Percentiles rank a stretch among this genome's conserved stretches.
Evolutionary conservation across 2,113 vertebrate genomes (phyloP).

Genomic region (Conger conger): DNA sequence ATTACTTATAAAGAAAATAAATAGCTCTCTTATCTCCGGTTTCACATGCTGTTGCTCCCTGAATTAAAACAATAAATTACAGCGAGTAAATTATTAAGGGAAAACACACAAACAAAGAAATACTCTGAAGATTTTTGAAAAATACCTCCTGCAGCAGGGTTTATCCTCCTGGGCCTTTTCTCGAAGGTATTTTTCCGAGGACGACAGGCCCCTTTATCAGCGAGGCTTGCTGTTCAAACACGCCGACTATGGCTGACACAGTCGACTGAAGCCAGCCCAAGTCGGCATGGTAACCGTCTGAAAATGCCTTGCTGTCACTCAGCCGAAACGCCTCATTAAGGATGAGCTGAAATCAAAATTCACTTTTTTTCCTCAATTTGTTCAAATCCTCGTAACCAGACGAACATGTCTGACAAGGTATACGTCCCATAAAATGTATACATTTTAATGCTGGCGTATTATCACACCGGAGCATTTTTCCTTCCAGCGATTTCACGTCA

Average conservation of each 20-base stretch:
- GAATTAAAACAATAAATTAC: conserved; percentile 73
- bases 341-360: too few species aligned
- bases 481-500: too few species aligned
- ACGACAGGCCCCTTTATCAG: background rate
- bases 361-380: too few species aligned
- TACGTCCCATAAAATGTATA: too few species aligned
- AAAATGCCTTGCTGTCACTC: background rate
- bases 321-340: background rate
- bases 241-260: background rate
- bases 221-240: background rate
- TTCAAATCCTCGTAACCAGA: too few species aligned
- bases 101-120: background rate
- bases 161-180: background rate
- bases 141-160: background rate
- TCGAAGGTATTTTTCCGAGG: background rate
- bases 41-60: conserved; percentile 45
- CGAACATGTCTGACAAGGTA: too few species aligned
- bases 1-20: conserved; percentile 63
- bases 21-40: conserved; percentile 56
- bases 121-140: background rate
- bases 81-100: conserved; percentile 58
- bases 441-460: too few species aligned
- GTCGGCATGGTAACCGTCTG: background rate
- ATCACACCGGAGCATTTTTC: too few species aligned
- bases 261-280: background rate